Evolutionary conservation across 1,140 invertebrate genomes (phyloP).

Genomic region (Bicyclus anynana): DNA sequence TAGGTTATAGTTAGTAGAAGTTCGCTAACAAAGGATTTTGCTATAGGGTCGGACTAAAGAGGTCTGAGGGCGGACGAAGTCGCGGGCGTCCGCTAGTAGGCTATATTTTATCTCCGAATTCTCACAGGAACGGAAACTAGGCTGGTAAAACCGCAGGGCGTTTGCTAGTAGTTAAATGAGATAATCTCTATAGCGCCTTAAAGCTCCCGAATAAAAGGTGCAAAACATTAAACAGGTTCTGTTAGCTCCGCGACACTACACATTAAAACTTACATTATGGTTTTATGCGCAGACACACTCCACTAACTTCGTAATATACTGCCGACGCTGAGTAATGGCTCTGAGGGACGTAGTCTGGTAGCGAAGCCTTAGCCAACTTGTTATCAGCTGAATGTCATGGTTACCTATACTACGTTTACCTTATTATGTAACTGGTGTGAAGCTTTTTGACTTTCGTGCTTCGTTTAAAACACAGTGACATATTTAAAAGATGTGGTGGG

Average conservation of each 20-base stretch:
- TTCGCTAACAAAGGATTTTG: too few relatives aligned
- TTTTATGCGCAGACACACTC: not conserved
- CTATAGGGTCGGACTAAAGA: too few relatives aligned
- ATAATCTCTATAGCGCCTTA: constrained; percentile 1
- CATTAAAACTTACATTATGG: constrained; percentile 2
- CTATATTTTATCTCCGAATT: too few relatives aligned
- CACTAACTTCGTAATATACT: constrained; percentile 11
- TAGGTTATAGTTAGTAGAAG: too few relatives aligned
- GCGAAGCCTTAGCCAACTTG: not conserved
- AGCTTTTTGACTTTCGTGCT: not conserved
- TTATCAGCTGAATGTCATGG: not conserved
- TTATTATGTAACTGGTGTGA: not conserved
- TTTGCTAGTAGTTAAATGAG: not conserved
- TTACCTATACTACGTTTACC: not conserved
- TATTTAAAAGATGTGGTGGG: too few relatives aligned
- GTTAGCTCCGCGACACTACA: not conserved
- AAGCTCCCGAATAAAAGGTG: not conserved
- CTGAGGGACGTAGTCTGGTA: not conserved
- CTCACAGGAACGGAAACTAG: too few relatives aligned
- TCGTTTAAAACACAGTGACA: not conserved
- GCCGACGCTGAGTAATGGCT: constrained; percentile 10
- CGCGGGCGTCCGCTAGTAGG: too few relatives aligned
- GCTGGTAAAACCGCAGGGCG: too few relatives aligned
- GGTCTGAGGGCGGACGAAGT: too few relatives aligned
- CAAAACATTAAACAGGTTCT: constrained; percentile 3